Percentiles rank a stretch among this genome's conserved stretches.
Evolutionary conservation across 2,113 vertebrate genomes (phyloP).

Genomic region (Dryoscopus gambensis): DNA sequence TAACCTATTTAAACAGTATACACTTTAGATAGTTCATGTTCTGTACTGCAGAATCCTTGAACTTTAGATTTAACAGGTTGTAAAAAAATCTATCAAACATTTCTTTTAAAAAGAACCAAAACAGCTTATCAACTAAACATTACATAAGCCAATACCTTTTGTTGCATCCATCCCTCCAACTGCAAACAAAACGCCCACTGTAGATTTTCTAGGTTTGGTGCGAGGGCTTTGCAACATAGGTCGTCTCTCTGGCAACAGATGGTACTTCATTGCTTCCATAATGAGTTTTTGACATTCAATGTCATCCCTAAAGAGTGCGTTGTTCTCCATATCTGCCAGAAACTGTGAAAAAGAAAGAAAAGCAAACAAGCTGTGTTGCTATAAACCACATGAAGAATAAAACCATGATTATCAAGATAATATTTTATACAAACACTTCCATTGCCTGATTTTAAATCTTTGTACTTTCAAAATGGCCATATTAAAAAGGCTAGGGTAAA

Average conservation of each 20-base stretch:
- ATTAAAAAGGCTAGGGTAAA: not conserved
- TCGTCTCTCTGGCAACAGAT: constrained; percentile 90
- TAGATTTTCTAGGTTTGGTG: constrained; percentile 94
- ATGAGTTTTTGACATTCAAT: constrained; percentile 96
- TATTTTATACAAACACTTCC: not conserved
- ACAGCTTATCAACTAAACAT: not conserved
- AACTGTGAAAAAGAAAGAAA: constrained; percentile 75
- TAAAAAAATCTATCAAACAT: not conserved
- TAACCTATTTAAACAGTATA: not conserved
- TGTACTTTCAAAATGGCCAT: not conserved
- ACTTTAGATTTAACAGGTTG: not conserved
- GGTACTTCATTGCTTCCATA: constrained; percentile 99
- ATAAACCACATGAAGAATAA: not conserved
- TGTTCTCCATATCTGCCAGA: constrained; percentile 94
- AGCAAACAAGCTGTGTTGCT: not conserved
- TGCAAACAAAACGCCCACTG: constrained; percentile 92
- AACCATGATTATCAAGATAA: not conserved
- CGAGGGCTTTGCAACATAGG: constrained; percentile 94
- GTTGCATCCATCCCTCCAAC: constrained; percentile 97
- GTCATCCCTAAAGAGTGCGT: constrained; percentile 87
- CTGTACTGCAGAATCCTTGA: not conserved
- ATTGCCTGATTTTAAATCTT: not conserved
- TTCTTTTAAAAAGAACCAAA: not conserved
- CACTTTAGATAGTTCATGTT: not conserved
- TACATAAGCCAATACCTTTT: constrained; percentile 76